Evolutionary conservation across 2,113 vertebrate genomes (phyloP).

Genomic region (Ardeotis arabs): DNA sequence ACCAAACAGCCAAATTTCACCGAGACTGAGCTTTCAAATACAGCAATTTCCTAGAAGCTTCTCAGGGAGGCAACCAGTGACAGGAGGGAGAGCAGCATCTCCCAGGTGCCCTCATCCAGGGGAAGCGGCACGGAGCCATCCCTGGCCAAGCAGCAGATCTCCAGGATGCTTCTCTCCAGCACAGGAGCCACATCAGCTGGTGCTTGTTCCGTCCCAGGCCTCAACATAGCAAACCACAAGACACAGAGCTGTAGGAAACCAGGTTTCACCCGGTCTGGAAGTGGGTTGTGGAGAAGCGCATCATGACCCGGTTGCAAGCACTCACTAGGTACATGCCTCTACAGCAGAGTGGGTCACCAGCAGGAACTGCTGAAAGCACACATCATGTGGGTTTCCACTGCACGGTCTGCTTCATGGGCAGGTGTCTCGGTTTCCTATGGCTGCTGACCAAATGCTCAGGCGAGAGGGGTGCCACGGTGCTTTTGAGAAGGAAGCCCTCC

Average conservation of each 20-base stretch:
- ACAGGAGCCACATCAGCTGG: accelerated
- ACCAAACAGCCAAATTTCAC: background rate
- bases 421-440: background rate
- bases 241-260: background rate
- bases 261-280: background rate
- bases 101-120: accelerated
- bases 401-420: background rate
- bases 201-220: accelerated
- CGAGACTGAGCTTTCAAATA: background rate
- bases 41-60: background rate
- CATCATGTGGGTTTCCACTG: background rate
- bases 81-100: accelerated
- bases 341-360: accelerated
- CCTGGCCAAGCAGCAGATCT: background rate
- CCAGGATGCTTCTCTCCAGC: background rate
- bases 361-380: background rate
- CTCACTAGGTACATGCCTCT: accelerated
- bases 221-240: background rate
- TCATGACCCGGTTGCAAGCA: accelerated
- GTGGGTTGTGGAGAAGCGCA: background rate
- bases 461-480: background rate
- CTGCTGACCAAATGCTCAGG: background rate
- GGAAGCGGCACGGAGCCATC: accelerated
- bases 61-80: background rate
- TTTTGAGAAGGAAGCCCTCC: background rate